Evolutionary conservation across 2,888 invertebrate species (phyloP).

Genomic region (Pseudococcus jackbeardsleyi): DNA sequence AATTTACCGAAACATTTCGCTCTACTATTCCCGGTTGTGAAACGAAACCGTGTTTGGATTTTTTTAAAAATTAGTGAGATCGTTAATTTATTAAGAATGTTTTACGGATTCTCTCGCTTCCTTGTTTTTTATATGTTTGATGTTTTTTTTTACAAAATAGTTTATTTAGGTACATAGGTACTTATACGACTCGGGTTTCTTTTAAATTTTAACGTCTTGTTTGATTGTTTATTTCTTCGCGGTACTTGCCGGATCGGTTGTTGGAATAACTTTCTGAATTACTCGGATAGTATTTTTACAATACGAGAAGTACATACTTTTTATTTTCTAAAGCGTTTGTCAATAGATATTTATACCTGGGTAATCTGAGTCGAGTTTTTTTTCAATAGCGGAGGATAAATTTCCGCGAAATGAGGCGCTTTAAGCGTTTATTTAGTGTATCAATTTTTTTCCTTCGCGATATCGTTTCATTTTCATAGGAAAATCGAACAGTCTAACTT

Average conservation of each 20-base stretch:
- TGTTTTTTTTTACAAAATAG: too few relatives aligned
- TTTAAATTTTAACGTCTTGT: not conserved
- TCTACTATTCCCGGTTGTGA: not conserved
- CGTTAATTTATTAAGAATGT: slow-evolving; percentile 29
- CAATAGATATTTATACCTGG: not conserved
- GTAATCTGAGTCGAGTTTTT: not conserved
- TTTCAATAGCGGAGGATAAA: not conserved
- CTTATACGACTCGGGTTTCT: not conserved
- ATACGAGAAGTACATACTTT: not conserved
- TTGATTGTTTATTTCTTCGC: not conserved
- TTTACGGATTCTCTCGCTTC: not conserved
- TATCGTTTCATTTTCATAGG: too few relatives aligned
- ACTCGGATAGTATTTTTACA: not conserved
- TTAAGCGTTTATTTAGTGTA: not conserved
- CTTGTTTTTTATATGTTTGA: not conserved
- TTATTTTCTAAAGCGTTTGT: not conserved
- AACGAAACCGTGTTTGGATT: slow-evolving; percentile 36
- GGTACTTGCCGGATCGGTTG: not conserved
- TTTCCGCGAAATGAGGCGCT: not conserved
- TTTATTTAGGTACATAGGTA: not conserved
- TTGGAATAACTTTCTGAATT: not conserved
- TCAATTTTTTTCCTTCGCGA: too few relatives aligned
- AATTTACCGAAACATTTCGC: not conserved
- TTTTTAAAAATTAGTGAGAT: slow-evolving; percentile 27
- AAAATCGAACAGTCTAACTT: too few relatives aligned